Base-by-base conservation (phyloP, 2,113 vertebrate genomes). In the Takifugu flavidus region DNA sequence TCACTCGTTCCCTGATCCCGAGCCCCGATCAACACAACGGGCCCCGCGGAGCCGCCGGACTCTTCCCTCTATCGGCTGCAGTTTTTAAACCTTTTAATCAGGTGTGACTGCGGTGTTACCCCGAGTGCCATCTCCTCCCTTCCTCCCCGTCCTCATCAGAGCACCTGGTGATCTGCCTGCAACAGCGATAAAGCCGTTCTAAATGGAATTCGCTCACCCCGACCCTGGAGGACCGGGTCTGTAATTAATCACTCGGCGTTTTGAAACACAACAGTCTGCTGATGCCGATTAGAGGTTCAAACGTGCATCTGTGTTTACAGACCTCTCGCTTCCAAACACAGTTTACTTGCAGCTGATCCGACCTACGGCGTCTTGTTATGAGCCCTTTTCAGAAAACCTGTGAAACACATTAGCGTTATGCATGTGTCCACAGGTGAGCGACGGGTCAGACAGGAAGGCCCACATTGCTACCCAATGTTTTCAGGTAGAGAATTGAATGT, bases 221-320 rank as follows among this genome's bases (percentile, higher is more conserved):
- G 51, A 79, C 63, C 73, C 60, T 1, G 0, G 39, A 53, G 46
- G 59, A 44, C 47, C 4, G 8, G 51, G 2, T 63, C 56, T 44
- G 65, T 56, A 69, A 76, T 85, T 78, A 74, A 85, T 76, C 69
- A 62, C 62, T 78, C 63, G 47, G 2, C 59, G 63, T 62, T 74
- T 56, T 65, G 46, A 59, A 69, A 65, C 50, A 46, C 57, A 77
- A 76, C 62, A 53, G 60, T 13, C 67, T 72, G 51, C 70, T 63
- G 65, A 59, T 56, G 53, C 20, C 73, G 50, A 64, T 68, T 63
- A 59, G 46, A 20, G 59, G 64, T 57, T 57, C 50, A 49, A 42
- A 75, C 45, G 29, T 42, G 44, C 28, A 52, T 46, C 45, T n/a
- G 15, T n/a, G 13, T 15, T 46, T n/a, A 39, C 34, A 3, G 34